Conservation (phyloP, 1,140 invertebrate genomes). For the Eubasilissa regina region DNA sequence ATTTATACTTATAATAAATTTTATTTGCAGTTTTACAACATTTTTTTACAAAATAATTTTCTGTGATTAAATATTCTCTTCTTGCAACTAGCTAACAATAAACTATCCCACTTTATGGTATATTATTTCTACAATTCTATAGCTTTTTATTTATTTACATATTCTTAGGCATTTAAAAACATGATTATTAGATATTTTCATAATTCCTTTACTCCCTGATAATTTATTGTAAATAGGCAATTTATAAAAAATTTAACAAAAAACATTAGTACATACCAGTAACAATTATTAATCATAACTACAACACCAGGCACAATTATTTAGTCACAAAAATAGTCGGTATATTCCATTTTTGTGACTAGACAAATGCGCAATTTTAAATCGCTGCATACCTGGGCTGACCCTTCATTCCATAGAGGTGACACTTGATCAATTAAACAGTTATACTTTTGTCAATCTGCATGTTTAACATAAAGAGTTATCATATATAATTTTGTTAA, state of each 20-base stretch:
- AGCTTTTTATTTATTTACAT: slow-evolving; percentile 16
- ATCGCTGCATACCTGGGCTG: too few species aligned
- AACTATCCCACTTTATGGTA: slow-evolving; percentile 7
- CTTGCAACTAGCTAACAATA: not conserved
- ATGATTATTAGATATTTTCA: not conserved
- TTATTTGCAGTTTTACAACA: not conserved
- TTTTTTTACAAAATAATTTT: not conserved
- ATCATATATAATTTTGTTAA: too few species aligned
- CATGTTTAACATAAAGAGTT: too few species aligned
- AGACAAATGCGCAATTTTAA: too few species aligned
- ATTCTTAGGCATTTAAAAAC: slow-evolving; percentile 19
- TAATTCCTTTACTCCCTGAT: slow-evolving; percentile 3
- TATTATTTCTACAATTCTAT: slow-evolving; percentile 6
- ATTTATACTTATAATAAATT: not conserved
- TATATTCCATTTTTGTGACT: too few species aligned
- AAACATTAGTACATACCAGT: too few species aligned
- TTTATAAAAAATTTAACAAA: not conserved
- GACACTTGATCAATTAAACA: too few species aligned
- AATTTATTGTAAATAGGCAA: slow-evolving; percentile 21
- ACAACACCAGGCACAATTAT: too few species aligned
- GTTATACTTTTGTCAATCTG: too few species aligned
- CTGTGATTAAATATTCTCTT: slow-evolving; percentile 3
- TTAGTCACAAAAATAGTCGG: too few species aligned
- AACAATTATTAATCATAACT: too few species aligned
- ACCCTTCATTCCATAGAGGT: too few species aligned